Evolutionary conservation across 2,113 vertebrate genomes (phyloP), one percentile per base, ranked within the genome.

Genomic region (Scytalopus superciliaris): DNA sequence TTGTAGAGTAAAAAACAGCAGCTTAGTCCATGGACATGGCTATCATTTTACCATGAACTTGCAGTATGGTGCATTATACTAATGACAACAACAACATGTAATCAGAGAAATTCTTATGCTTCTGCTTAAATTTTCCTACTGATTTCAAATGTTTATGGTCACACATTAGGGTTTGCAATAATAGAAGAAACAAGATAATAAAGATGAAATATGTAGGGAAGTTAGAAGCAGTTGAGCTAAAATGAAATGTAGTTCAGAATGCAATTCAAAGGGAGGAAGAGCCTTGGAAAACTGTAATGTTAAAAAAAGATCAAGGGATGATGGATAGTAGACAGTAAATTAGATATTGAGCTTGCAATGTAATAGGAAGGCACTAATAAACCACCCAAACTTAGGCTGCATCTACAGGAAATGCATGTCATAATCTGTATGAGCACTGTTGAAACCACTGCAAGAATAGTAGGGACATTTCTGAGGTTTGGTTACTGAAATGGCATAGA

Each of bases 251-350:
- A 19, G 23, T 49, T 93, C 60, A 70, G 73, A 70, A 84, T 37
- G 9, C 5, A 93, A 52, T 87, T 90, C 78, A 60, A 75, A 93
- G 49, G 18, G 22, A 84, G 15, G 25, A 21, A 80, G 49, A 91
- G 15, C 8, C 59, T 68, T 88, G 57, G n/a, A 90, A 88, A 95
- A 35, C 37, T 73, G 37, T n/a, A 88, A 83, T 66, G n/a, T 30
- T 83, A n/a, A 69, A 91, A n/a, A 76, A 68, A 88, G 31, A 77
- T 40, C 23, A 59, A 68, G 45, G 24, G 19, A 83, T 97, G 82
- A 90, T 91, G 62, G 49, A 91, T 83, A 85, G 44, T n/a, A 90
- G 70, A 79, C 23, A 93, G 62, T 39, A 96, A 94, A 94, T 90
- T 76, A 87, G 62, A 80, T 94, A 80, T 69, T 88, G 75, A 94